These are phyloP conservation scores for Asarcornis scutulata DNA, from an alignment of 2,113 vertebrate species.

Conservation along the genomic window DNA sequence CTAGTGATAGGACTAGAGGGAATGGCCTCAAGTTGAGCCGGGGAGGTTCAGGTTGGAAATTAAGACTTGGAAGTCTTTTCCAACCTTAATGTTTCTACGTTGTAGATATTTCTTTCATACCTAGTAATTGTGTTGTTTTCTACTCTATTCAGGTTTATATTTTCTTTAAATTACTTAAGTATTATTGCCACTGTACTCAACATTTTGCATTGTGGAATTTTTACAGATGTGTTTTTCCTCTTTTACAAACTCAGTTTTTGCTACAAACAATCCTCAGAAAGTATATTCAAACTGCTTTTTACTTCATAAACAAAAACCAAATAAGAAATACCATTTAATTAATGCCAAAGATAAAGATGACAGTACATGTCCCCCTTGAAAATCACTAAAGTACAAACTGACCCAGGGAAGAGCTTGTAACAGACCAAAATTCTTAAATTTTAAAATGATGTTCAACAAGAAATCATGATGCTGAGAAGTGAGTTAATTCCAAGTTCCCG, in stretches of 20 bases:
- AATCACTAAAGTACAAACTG: background rate
- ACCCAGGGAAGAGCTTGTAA: background rate
- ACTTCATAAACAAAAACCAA: background rate
- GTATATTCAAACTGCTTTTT: background rate
- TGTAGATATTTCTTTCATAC: background rate
- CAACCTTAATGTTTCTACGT: too few species aligned
- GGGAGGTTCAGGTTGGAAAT: too few species aligned
- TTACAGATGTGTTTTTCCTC: background rate
- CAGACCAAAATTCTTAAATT: background rate
- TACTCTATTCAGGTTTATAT: background rate
- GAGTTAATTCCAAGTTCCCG: background rate
- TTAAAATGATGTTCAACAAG: background rate
- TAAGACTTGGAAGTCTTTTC: too few species aligned
- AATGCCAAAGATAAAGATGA: background rate
- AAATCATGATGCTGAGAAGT: background rate
- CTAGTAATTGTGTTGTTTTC: background rate
- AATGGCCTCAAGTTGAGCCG: too few species aligned
- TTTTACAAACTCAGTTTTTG: background rate
- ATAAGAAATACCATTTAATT: background rate
- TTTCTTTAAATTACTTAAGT: background rate
- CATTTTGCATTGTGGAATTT: background rate
- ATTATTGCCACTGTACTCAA: background rate
- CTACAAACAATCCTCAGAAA: background rate
- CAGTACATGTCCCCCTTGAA: accelerated
- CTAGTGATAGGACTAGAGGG: too few species aligned